Evolutionary conservation across 1,140 invertebrate genomes (phyloP).

Genomic region (Alviniconcha marisindica): DNA sequence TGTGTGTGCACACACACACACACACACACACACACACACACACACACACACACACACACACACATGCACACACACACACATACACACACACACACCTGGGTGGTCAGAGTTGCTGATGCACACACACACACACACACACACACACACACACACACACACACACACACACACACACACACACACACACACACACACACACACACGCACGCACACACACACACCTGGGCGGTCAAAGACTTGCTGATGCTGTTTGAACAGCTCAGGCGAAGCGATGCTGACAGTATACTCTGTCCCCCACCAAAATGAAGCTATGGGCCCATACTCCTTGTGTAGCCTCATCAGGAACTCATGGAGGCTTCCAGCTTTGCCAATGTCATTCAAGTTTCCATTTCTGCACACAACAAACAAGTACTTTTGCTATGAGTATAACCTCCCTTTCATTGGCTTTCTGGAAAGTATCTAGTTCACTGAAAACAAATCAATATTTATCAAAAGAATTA

Average conservation of each 20-base stretch:
- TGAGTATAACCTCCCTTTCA: background rate
- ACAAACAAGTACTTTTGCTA: background rate
- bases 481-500: background rate
- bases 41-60: constrained; percentile 17
- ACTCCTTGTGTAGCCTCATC: constrained; percentile 66
- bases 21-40: no score
- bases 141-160: no score
- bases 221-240: constrained; percentile 73
- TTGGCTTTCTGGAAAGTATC: background rate
- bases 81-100: constrained; percentile 68
- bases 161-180: no score
- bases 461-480: background rate
- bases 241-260: constrained; percentile 69
- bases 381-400: constrained; percentile 72
- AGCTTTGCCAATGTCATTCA: constrained; percentile 70
- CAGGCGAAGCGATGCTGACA: constrained; percentile 71
- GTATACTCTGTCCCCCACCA: constrained; percentile 68
- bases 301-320: constrained; percentile 72
- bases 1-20: no score
- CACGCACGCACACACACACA: constrained; percentile 44
- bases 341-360: constrained; percentile 75
- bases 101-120: constrained; percentile 69
- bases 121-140: no score
- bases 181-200: no score
- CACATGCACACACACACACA: no score